Evolutionary conservation across 2,797 vertebrate species (phyloP).

Genomic region (Manis javanica): DNA sequence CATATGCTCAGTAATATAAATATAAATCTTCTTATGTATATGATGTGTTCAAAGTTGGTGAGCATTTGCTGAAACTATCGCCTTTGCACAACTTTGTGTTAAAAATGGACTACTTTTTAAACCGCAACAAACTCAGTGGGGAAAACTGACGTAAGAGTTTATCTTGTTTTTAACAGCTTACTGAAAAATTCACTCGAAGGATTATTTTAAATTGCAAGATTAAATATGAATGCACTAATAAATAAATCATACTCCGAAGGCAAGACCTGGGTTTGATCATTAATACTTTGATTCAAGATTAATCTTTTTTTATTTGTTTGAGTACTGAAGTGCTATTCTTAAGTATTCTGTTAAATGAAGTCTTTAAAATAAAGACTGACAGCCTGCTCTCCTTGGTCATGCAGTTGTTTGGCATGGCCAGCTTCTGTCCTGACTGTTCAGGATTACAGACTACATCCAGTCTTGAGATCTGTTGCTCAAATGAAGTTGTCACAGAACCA

Average conservation of each 20-base stretch:
- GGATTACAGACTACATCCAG: not conserved
- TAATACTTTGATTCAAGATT: not conserved
- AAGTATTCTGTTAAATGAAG: not conserved
- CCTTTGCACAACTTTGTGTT: conserved; percentile 18
- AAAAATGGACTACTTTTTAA: conserved; percentile 38
- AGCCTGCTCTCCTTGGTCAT: conserved; percentile 40
- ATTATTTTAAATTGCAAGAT: conserved; percentile 40
- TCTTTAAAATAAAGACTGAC: conserved; percentile 53
- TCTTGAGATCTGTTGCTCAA: not conserved
- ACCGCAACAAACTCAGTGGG: not conserved
- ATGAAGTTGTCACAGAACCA: not conserved
- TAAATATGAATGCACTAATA: conserved; percentile 49
- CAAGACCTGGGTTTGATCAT: conserved; percentile 47
- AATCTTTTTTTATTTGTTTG: conserved; percentile 50
- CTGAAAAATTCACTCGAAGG: not conserved
- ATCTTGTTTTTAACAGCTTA: conserved; percentile 31
- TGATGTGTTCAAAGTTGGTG: conserved; percentile 32
- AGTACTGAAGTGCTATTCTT: not conserved
- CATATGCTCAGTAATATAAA: not conserved
- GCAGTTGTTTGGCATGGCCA: conserved; percentile 16
- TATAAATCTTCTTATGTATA: not conserved
- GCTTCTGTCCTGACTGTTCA: not conserved
- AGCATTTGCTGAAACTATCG: conserved; percentile 15
- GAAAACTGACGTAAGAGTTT: not conserved
- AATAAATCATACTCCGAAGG: not conserved